Conservation (phyloP, 2,797 vertebrate species). For the Rhynchonycteris naso region DNA sequence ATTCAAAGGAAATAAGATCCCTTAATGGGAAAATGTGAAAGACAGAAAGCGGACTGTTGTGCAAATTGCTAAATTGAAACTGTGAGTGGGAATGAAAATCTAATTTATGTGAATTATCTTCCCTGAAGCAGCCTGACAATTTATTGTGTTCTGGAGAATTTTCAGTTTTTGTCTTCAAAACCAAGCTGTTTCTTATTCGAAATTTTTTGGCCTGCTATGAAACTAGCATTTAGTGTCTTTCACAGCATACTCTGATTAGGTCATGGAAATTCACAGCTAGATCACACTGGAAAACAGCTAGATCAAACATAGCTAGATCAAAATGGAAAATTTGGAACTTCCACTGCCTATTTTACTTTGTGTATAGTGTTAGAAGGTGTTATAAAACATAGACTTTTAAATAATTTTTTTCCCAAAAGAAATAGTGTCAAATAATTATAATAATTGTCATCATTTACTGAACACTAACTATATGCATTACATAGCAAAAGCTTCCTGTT, state of each 20-base stretch:
- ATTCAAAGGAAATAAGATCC: conserved; percentile 64
- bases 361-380: background rate
- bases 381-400: conserved; percentile 47
- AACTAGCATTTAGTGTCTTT: conserved; percentile 72
- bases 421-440: background rate
- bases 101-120: conserved; percentile 77
- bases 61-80: conserved; percentile 70
- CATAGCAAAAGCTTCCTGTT: background rate
- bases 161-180: conserved; percentile 70
- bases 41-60: conserved; percentile 57
- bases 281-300: conserved; percentile 79
- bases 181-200: conserved; percentile 76
- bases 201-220: conserved; percentile 73
- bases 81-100: conserved; percentile 73
- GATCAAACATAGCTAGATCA: conserved; percentile 74
- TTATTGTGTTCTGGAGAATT: conserved; percentile 77
- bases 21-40: conserved; percentile 62
- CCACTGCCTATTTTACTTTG: conserved; percentile 56
- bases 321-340: conserved; percentile 74
- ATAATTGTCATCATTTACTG: conserved; percentile 8
- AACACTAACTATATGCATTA: background rate
- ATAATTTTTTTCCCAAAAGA: conserved; percentile 21
- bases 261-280: conserved; percentile 82
- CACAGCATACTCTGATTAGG: conserved; percentile 69
- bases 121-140: conserved; percentile 63